Evolutionary conservation across 1,140 invertebrate species (phyloP), one percentile per base, ranked within the genome.

Genomic region (Laupala kohalensis): DNA sequence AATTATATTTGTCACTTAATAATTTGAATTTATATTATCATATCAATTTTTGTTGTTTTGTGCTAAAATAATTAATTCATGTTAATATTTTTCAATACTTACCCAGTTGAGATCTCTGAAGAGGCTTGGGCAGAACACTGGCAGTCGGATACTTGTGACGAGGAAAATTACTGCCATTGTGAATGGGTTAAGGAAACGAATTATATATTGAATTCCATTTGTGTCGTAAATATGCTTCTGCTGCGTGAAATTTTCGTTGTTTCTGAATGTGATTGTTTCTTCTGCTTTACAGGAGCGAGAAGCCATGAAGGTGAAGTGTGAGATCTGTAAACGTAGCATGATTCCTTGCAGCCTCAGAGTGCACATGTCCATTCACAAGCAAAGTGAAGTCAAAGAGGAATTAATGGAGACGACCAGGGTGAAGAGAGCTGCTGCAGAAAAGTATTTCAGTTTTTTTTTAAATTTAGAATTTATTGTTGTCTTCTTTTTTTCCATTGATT

Each of bases 281-380:
- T 25, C 72, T 75, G 64, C 26, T 53, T 77, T 77, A 25, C 74
- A 86, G 83, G 86, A 89, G 78, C 80, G 78, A 23, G 78, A 83
- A 62, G 77, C 79, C 25, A 78, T 84, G 25, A 82, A 84, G 77
- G 77, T 80, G 5, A 72, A 76, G 28, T 89, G 88, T 76, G 76
- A 83, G 0, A 76, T 86, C 65, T 90, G 88, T 74, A 74, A 80
- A 2, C 79, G 79, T 66, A 78, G 80, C 74, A 83, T 87, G 76
- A 82, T 87, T 77, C 85, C 85, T 25, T 81, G 85, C 26, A 88
- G 87, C 70, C 78, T 87, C 74, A 79, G 79, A 71, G 81, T 83
- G 71, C 87, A 88, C 71, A 78, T 81, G 71, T 65, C 67, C 74
- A 80, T 72, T 1, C 79, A 80, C 30, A 73, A 74, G 5, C 77